Base-by-base conservation (phyloP, 2,797 vertebrate genomes). In the Enoplosus armatus region DNA sequence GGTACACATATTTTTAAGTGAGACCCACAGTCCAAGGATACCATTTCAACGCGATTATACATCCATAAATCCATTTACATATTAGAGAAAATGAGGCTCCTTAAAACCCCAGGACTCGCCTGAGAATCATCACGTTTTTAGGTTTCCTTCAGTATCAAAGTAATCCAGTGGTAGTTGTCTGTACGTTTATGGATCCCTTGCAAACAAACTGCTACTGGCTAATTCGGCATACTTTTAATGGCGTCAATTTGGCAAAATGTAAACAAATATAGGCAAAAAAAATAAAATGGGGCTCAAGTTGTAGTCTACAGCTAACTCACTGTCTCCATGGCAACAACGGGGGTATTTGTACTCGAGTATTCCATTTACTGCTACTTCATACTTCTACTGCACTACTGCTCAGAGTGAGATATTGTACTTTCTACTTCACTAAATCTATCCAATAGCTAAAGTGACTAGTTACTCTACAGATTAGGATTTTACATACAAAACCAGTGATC, bases 391-490 rank as follows among this genome's bases (percentile, higher is more conserved):
- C 31, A 61, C n/a, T 35, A 68, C 10, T 59, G 59, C 65, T 43
- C 61, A 41, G 15, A 27, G 20, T 16, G 22, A 50, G 54, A 76
- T 67, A 41, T n/a, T 31, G 39, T n/a, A 55, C 2, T 18, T 33
- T 45, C 55, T 51, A 50, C 24, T 67, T 39, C 54, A 51, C 24
- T 41, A 58, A 51, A 72, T 58, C 22, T 26, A 39, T 70, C 54
- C 35, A 20, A 26, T 20, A 60, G 43, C 7, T 24, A 0, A 62
- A 11, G 24, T 9, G n/a, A 1, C 10, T 8, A 22, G 11, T 33
- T n/a, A 27, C 8, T 45, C 18, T 20, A 8, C 39, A 62, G 43
- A 16, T 33, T 31, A n/a, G 24, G 5, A 16, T 50, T 24, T 14
- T 10, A 45, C 16, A 31, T 56, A 10, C 27, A 51, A 27, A 62